Base-by-base conservation (phyloP, 2,113 vertebrate genomes). In the Pseudorasbora parva region DNA sequence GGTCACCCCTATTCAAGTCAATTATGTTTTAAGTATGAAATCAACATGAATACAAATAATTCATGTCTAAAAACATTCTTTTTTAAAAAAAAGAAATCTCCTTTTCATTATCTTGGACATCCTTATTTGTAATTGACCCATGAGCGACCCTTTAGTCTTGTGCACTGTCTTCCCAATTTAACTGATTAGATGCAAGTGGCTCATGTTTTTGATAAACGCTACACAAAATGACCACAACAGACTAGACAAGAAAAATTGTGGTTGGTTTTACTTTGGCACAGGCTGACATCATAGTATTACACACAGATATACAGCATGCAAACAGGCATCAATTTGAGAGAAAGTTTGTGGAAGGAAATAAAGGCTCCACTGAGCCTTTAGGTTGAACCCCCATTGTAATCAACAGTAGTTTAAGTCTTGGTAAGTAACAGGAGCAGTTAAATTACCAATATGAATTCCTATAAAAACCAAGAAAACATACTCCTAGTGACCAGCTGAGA, bases 391-490 rank as follows among this genome's bases (percentile, higher is more conserved):
- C 37, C 21, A 23, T 59, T 43, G n/a, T 45, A 78, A 43, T 41
- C 21, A 41, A 43, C 5, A 2, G 21, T 78, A n/a, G 37, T 76
- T 30, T 23, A 3, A 45, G n/a, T 43, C 56, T 78, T 17, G 37
- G 76, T 54, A 62, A 57, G 64, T 62, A 76, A 81, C 49, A 30
- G 56, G 76, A 78, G 57, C 19, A 56, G 30, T 56, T 76, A 76
- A 76, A 33, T 33, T 1, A 62, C 21, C 21, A 45, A 54, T 23
- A 25, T 43, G 57, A 62, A 78, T 62, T 43, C 33, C 37, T 43
- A 59, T 45, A 78, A 59, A 78, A 56, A 56, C 56, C 21, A 43
- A 19, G n/a, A 15, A 78, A 78, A 78, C 76, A 78, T 43, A 59
- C 37, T 23, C 57, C 76, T 15, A 43, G 33, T 60, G 37, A 59